Percentiles rank a stretch among this genome's conserved stretches.
Conservation (phyloP, 2,888 invertebrate species). For the Julus scandinavius region DNA sequence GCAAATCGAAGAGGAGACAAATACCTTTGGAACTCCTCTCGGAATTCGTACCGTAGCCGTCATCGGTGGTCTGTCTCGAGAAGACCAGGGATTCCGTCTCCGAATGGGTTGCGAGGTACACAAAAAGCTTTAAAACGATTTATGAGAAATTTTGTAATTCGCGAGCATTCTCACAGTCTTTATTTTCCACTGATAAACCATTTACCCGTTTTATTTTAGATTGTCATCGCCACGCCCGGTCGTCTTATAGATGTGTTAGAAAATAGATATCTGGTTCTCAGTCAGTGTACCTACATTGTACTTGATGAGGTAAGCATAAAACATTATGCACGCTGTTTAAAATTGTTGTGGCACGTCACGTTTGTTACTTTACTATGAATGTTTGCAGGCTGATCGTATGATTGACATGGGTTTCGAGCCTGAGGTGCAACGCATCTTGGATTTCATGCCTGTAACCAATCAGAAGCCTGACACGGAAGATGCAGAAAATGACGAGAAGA, state of each 20-base stretch:
- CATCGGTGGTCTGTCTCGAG: constrained; percentile 89
- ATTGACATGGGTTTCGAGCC: constrained; percentile 99
- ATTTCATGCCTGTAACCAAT: constrained; percentile 98
- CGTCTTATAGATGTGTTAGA: constrained; percentile 98
- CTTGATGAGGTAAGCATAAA: constrained; percentile 67
- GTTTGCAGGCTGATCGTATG: constrained; percentile 95
- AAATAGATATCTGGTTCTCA: constrained; percentile 95
- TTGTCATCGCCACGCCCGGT: constrained; percentile 99
- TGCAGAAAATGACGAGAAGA: constrained; percentile 91
- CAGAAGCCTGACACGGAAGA: constrained; percentile 98
- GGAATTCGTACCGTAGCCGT: constrained; percentile 95
- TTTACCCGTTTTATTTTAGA: constrained; percentile 67
- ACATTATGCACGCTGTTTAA: background rate
- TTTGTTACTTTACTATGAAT: background rate
- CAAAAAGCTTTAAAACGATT: background rate
- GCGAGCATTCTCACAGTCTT: background rate
- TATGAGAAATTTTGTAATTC: background rate
- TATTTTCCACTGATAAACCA: background rate
- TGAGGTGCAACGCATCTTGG: constrained; percentile 93
- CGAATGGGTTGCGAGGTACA: constrained; percentile 92
- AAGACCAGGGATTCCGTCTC: constrained; percentile 97
- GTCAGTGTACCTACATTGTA: constrained; percentile 97
- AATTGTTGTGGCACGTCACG: background rate
- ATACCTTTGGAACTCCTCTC: constrained; percentile 93
- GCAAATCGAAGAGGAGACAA: constrained; percentile 99